Conservation (phyloP, 2,113 vertebrate species). For the Connochaetes taurinus region DNA sequence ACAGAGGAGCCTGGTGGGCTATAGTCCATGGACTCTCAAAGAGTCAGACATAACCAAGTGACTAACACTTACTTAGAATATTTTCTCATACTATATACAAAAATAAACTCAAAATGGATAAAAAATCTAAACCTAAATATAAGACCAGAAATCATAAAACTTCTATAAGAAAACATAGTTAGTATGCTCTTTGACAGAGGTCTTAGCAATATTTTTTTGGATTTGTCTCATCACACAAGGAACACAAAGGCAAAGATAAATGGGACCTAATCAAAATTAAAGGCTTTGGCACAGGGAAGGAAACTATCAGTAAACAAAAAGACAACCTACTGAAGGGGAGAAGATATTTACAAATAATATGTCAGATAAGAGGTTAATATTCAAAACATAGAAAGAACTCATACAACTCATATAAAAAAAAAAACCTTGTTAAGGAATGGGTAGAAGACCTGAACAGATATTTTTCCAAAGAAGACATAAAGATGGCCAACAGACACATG, state of each 20-base stretch:
- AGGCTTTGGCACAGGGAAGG: not conserved
- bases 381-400: not conserved
- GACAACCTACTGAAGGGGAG: not conserved
- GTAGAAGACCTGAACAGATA: not conserved
- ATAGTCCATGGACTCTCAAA: not conserved
- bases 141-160: not conserved
- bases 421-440: not conserved
- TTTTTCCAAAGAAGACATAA: not conserved
- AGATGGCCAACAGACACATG: not conserved
- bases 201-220: not conserved
- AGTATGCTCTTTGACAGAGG: not conserved
- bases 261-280: not conserved
- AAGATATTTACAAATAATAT: not conserved
- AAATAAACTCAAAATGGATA: not conserved
- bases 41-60: not conserved
- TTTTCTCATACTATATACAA: not conserved
- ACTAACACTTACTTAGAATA: not conserved
- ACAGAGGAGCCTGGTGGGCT: rapidly evolving
- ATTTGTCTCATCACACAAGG: not conserved
- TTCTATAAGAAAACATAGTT: not conserved
- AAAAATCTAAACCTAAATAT: not conserved
- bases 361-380: not conserved
- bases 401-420: not conserved
- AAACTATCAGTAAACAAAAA: not conserved
- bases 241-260: not conserved